Conservation (phyloP, 1,140 invertebrate genomes). For the Physella acuta region DNA sequence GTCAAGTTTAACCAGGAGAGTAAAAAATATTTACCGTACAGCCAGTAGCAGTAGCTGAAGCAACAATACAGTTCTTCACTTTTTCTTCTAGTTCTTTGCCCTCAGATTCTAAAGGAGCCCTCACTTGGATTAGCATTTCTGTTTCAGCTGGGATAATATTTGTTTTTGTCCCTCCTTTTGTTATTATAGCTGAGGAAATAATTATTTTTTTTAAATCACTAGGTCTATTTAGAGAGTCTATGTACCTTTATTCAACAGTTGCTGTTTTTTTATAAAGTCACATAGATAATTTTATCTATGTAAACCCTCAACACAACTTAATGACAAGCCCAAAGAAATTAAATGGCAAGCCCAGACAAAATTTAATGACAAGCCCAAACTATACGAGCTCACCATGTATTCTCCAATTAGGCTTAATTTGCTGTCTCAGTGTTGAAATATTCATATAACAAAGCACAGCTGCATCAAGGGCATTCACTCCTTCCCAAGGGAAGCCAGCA, state of each 20-base stretch:
- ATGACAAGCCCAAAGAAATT: too few species aligned
- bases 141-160: constrained; percentile 18
- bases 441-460: constrained; percentile 42
- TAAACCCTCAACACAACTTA: too few species aligned
- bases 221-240: too few species aligned
- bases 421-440: constrained; percentile 39
- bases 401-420: constrained; percentile 39
- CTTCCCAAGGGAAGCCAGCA: constrained; percentile 41
- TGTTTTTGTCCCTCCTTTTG: constrained; percentile 7
- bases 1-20: not conserved
- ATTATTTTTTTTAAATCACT: too few species aligned
- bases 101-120: constrained; percentile 2
- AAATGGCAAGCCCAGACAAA: too few species aligned
- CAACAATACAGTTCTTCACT: not conserved
- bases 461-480: constrained; percentile 45
- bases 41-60: constrained; percentile 11
- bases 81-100: not conserved
- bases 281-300: too few species aligned
- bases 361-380: too few species aligned
- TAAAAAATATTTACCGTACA: not conserved
- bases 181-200: constrained; percentile 4
- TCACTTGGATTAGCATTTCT: not conserved
- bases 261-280: too few species aligned
- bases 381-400: constrained; percentile 41
- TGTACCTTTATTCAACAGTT: too few species aligned